Evolutionary conservation across 2,888 invertebrate genomes (phyloP).

Genomic region (Cerastoderma edule): DNA sequence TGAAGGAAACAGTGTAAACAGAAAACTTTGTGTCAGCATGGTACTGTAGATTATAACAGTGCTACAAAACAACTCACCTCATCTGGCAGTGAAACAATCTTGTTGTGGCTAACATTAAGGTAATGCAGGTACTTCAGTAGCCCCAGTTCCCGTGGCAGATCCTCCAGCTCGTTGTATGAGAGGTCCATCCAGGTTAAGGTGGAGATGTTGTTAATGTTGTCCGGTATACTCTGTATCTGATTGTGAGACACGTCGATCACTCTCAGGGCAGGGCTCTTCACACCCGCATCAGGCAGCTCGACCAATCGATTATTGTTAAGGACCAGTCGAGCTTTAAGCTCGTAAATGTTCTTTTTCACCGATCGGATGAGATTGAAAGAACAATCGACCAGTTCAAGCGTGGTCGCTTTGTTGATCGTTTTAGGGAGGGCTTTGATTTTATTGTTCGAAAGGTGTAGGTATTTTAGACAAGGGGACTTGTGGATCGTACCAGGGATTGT

Average conservation of each 20-base stretch:
- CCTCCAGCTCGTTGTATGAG: slow-evolving; percentile 87
- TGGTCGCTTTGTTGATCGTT: slow-evolving; percentile 76
- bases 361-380: slow-evolving; percentile 78
- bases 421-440: slow-evolving; percentile 80
- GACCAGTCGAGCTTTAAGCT: slow-evolving; percentile 75
- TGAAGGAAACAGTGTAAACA: too few species aligned
- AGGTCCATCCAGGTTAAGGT: slow-evolving; percentile 87
- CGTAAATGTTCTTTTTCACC: slow-evolving; percentile 81
- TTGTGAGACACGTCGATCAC: slow-evolving; percentile 79
- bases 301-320: slow-evolving; percentile 76
- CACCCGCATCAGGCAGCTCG: slow-evolving; percentile 77
- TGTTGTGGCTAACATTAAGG: slow-evolving; percentile 90
- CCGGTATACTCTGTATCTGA: slow-evolving; percentile 74
- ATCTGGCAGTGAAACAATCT: slow-evolving; percentile 90
- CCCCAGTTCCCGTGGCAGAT: slow-evolving; percentile 78
- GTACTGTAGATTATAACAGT: too few species aligned
- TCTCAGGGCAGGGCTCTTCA: slow-evolving; percentile 77
- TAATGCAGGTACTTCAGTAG: slow-evolving; percentile 78
- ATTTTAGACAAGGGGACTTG: slow-evolving; percentile 71
- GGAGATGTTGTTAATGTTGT: slow-evolving; percentile 76
- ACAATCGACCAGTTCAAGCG: slow-evolving; percentile 74
- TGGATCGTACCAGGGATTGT: slow-evolving; percentile 73
- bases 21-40: too few species aligned
- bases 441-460: slow-evolving; percentile 77
- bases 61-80: slow-evolving; percentile 84